phyloP scores from a whole-genome alignment of 1,140 invertebrate genomes.

The Orchesella cincta region DNA sequence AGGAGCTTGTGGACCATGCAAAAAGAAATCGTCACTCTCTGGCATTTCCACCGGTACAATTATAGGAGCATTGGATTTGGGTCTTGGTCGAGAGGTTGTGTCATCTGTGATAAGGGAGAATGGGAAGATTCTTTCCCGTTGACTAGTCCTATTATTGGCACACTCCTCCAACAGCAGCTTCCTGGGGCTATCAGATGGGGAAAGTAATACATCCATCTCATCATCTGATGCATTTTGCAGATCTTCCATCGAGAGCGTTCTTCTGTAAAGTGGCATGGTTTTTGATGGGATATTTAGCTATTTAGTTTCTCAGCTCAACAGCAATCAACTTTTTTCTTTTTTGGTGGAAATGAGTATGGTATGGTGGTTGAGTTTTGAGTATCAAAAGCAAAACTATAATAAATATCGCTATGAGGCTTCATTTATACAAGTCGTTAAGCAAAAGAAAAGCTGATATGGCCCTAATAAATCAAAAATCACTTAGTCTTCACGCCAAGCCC shows the following conservation, averaged over 20 bases:
- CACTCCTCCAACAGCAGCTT: too few species aligned
- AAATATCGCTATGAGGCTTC: too few species aligned
- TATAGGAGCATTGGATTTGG: conserved; percentile 19
- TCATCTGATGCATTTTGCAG: conserved; percentile 40
- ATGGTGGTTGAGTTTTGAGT: background rate
- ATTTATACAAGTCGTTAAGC: background rate
- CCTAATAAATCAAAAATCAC: conserved; percentile 28
- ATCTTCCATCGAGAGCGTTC: conserved; percentile 47
- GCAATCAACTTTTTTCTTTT: conserved; percentile 20
- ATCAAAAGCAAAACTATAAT: background rate
- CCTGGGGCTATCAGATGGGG: background rate
- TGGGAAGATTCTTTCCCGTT: conserved; percentile 25
- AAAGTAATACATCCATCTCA: conserved; percentile 45
- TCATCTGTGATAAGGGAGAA: conserved; percentile 25
- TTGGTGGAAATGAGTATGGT: background rate
- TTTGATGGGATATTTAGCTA: conserved; percentile 25
- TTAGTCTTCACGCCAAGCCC: conserved; percentile 8
- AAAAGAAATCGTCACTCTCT: conserved; percentile 15
- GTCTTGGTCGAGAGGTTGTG: background rate
- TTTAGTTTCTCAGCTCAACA: conserved; percentile 14
- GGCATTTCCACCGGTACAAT: conserved; percentile 26
- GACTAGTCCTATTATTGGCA: conserved; percentile 22
- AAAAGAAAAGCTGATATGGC: background rate
- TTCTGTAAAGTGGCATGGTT: conserved; percentile 41
- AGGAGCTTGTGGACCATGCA: conserved; percentile 26